These are phyloP conservation scores for Lepilemur ruficaudatus DNA, from an alignment of 2,797 vertebrate genomes.

Conservation along the genomic window DNA sequence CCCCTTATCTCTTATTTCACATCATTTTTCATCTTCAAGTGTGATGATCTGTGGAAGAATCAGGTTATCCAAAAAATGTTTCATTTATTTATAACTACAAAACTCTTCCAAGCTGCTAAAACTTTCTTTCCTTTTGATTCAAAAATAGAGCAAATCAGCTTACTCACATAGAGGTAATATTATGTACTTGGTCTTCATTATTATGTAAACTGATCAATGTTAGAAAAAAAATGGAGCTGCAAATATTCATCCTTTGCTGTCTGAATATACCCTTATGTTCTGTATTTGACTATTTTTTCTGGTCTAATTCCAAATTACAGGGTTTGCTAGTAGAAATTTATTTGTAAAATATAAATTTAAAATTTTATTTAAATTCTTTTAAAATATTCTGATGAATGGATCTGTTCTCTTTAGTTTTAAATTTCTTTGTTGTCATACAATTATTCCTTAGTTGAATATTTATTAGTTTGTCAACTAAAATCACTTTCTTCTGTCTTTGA, in stretches of 20 bases:
- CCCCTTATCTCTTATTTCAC: conserved; percentile 52
- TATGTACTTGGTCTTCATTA: background rate
- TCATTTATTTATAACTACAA: conserved; percentile 56
- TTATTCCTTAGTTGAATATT: background rate
- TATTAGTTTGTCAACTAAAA: conserved; percentile 6
- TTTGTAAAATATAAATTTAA: background rate
- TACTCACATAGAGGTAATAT: background rate
- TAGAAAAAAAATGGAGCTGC: conserved; percentile 13
- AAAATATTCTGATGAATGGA: background rate
- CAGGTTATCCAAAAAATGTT: conserved; percentile 53
- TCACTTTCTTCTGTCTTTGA: background rate
- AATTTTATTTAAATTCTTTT: background rate
- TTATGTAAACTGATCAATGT: background rate
- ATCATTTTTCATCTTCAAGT: conserved; percentile 75
- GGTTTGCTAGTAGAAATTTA: background rate
- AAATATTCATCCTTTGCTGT: conserved; percentile 12
- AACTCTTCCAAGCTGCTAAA: conserved; percentile 19
- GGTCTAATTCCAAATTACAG: background rate
- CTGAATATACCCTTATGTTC: background rate
- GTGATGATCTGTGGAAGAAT: conserved; percentile 78
- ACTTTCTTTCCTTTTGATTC: conserved; percentile 32
- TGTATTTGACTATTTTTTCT: background rate
- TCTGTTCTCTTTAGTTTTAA: background rate
- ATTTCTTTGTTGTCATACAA: background rate
- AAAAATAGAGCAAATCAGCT: background rate